phyloP scores from a whole-genome alignment of 2,797 vertebrate species.

The Micrastur ruficollis region DNA sequence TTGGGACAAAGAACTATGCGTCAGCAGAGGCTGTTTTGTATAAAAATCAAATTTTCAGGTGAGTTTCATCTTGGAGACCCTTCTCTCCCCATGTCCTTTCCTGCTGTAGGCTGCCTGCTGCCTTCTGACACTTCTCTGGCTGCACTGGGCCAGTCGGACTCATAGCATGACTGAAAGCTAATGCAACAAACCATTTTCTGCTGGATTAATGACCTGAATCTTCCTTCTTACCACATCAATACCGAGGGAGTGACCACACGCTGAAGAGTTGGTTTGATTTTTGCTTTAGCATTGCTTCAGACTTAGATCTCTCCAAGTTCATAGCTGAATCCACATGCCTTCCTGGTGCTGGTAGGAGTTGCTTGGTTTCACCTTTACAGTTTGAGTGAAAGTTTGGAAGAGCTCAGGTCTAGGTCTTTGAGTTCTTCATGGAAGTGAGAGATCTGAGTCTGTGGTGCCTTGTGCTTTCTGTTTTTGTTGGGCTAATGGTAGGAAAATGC shows the following conservation, averaged over 20 bases:
- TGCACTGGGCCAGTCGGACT: neutral
- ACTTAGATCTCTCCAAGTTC: neutral
- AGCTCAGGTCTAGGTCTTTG: neutral
- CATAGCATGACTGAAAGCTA: neutral
- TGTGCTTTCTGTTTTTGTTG: neutral
- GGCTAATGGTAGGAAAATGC: neutral
- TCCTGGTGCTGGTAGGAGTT: neutral
- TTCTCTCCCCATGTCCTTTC: neutral
- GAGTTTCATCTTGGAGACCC: neutral
- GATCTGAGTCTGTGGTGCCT: neutral
- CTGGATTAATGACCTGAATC: neutral
- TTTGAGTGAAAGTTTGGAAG: neutral
- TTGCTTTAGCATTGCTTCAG: neutral
- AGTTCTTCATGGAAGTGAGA: neutral
- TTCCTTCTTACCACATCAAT: neutral
- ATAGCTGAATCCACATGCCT: neutral
- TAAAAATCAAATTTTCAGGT: neutral
- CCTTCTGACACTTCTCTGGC: neutral
- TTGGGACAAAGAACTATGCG: slow-evolving; percentile 16
- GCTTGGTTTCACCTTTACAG: neutral
- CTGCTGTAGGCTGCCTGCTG: neutral
- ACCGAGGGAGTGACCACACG: neutral
- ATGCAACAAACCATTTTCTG: neutral
- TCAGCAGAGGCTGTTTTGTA: slow-evolving; percentile 32
- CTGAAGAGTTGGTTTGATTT: neutral